A percentile compares a stretch with the other conserved stretches of the same genome.
Evolutionary conservation across 2,888 invertebrate genomes (phyloP).

Genomic region (Cosmopolites sordidus): DNA sequence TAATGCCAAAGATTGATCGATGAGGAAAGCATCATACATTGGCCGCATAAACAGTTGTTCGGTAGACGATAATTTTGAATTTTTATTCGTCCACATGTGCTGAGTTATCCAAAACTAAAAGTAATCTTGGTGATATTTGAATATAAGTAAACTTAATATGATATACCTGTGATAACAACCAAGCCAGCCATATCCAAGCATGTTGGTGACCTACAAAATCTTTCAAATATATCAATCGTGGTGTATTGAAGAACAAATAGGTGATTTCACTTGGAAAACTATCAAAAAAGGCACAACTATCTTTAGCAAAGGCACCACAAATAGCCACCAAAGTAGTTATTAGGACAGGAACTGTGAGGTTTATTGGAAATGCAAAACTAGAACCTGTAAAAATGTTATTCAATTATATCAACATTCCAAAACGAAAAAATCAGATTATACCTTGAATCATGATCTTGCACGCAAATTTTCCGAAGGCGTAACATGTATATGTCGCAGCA

Average conservation of each 20-base stretch:
- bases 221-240: constrained; percentile 50
- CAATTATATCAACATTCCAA: no score
- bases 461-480: constrained; percentile 70
- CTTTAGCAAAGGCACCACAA: constrained; percentile 59
- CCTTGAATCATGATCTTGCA: constrained; percentile 85
- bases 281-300: constrained; percentile 69
- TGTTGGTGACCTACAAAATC: constrained; percentile 59
- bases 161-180: constrained; percentile 80
- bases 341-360: constrained; percentile 69
- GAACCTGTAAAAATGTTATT: constrained; percentile 48
- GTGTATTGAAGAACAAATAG: constrained; percentile 81
- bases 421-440: neutral
- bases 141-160: constrained; percentile 57
- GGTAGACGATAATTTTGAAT: constrained; percentile 77
- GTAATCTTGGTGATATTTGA: neutral
- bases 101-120: constrained; percentile 68
- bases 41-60: constrained; percentile 81
- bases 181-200: constrained; percentile 75
- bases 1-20: constrained; percentile 80
- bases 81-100: constrained; percentile 81
- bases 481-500: constrained; percentile 61
- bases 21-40: constrained; percentile 75
- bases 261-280: constrained; percentile 61
- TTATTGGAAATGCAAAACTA: constrained; percentile 80
- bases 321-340: constrained; percentile 64